Evolutionary conservation across 30 jellyfish, hydroid and myxozoan genomes (phyloP).

Genomic region (Aurelia sp.): DNA sequence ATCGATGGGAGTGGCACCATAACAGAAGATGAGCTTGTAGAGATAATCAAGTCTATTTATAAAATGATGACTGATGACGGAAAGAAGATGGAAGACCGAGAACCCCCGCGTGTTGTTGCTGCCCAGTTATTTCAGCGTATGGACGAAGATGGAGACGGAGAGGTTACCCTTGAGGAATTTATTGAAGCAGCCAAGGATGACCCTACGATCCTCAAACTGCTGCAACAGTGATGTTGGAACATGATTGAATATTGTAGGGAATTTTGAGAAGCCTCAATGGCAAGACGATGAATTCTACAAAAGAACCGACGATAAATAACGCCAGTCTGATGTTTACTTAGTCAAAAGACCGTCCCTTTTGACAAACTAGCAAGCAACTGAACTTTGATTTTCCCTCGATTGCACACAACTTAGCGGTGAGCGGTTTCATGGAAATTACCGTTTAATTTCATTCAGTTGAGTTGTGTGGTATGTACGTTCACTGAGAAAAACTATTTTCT

Average conservation of each 20-base stretch:
- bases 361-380: not conserved
- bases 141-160: constrained; percentile 99
- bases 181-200: constrained; percentile 97
- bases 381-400: not conserved
- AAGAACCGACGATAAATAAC: not conserved
- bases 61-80: constrained; percentile 95
- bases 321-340: not conserved
- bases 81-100: constrained; percentile 67
- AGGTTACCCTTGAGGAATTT: constrained; percentile 96
- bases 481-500: constrained; percentile 19
- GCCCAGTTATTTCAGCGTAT: constrained; percentile 89
- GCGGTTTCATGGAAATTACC: not conserved
- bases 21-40: constrained; percentile 93
- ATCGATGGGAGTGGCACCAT: constrained; percentile 98
- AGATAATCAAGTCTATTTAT: constrained; percentile 87
- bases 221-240: constrained; percentile 77
- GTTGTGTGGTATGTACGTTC: constrained; percentile 13
- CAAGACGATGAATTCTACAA: not conserved
- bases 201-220: constrained; percentile 91
- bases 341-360: not conserved
- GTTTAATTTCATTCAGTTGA: not conserved
- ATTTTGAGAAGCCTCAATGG: constrained; percentile 1
- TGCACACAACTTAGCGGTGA: not conserved
- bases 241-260: not conserved
- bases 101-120: constrained; percentile 91